Evolutionary conservation across 2,797 vertebrate genomes (phyloP), one percentile per base, ranked within the genome.

Genomic region (Trematocara caparti): DNA sequence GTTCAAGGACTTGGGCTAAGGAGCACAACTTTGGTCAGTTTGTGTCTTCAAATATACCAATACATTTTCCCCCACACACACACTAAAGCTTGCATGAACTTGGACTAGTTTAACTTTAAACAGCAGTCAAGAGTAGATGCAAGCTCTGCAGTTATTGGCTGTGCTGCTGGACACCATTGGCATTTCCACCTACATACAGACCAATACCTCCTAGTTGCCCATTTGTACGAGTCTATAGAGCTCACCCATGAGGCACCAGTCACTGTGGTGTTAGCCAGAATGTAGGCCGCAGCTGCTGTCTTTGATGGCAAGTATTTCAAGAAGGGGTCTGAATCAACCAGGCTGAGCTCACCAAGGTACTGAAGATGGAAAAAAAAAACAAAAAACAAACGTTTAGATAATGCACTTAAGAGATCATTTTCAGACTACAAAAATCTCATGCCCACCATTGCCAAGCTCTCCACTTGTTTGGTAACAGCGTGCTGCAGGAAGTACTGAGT

Each of bases 301-400:
- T 98, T 93, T 2, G 99, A 99, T 1, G 99, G 99, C 59, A 99
- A 91, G 75, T 99, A 99, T 88, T 98, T 98, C 83, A 99, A 88
- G 90, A 97, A 99, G 4, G 97, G 97, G 57, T 99, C 98, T 0
- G 97, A 97, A 83, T 99, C 98, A 2, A 99, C 96, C 78, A 99
- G 88, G 85, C 98, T 99, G 75, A 99, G 94, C 90, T 99, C 99
- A 27, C 97, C 97, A 8, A 99, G 94, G 90, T 98, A 99, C 98
- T 99, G 88, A 5, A 36, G 55, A 36, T 4, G 0, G 0, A 24
- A 24, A n/a, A n/a, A n/a, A n/a, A n/a, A n/a, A n/a, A n/a, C n/a
- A n/a, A n/a, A n/a, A 27, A 17, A 10, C 15, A 6, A 36, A 0
- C n/a, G 3, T 66, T 30, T 30, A 40, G n/a, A 32, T 4, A 38